Evolutionary conservation across 2,888 invertebrate genomes (phyloP).

Genomic region (Temnothorax ravouxi): DNA sequence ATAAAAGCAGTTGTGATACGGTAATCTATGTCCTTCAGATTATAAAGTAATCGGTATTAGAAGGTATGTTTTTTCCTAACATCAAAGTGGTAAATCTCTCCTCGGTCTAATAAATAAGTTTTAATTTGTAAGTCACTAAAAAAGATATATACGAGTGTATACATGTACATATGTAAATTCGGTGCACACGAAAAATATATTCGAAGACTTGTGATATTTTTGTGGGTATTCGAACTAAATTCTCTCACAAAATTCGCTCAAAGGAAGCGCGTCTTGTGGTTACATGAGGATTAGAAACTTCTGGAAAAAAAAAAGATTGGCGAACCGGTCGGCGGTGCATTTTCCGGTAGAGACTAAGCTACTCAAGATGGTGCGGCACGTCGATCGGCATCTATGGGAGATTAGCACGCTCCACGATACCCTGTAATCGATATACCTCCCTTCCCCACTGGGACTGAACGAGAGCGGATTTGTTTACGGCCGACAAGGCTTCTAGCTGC

Average conservation of each 20-base stretch:
- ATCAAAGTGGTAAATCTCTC: neutral
- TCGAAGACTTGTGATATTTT: neutral
- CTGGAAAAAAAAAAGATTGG: neutral
- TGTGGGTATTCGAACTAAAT: too few relatives aligned
- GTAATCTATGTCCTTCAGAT: neutral
- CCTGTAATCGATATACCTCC: constrained; percentile 76
- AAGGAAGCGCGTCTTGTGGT: neutral
- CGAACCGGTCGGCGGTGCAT: constrained; percentile 61
- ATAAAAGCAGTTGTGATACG: neutral
- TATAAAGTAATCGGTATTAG: neutral
- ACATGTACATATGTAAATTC: neutral
- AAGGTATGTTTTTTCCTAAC: neutral
- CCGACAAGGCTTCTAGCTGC: constrained; percentile 24
- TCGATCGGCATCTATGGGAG: constrained; percentile 63
- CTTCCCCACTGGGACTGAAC: constrained; percentile 2
- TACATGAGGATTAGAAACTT: constrained; percentile 1
- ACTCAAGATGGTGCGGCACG: constrained; percentile 65
- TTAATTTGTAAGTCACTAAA: neutral
- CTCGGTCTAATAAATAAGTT: neutral
- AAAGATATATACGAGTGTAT: neutral
- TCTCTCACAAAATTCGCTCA: constrained; percentile 1
- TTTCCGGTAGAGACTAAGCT: constrained; percentile 55
- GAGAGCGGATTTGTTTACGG: constrained; percentile 67
- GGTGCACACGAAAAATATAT: neutral
- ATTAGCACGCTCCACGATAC: constrained; percentile 73